Evolutionary conservation across 92 coral and sea anemone species (phyloP).

Genomic region (Pocillopora meandrina): DNA sequence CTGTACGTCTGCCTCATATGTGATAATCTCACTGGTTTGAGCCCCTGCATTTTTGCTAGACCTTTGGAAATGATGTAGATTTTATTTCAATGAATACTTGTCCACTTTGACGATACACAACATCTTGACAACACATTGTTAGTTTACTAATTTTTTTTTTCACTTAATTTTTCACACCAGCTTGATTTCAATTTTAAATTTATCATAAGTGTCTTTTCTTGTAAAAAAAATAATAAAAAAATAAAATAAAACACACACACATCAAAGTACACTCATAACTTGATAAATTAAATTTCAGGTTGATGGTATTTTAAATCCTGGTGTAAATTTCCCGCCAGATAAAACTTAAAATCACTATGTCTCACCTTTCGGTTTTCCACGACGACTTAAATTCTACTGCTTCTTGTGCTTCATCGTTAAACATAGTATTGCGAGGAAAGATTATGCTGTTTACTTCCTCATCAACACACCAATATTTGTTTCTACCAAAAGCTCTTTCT

Average conservation of each 20-base stretch:
- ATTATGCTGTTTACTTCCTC: not conserved
- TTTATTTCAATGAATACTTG: not conserved
- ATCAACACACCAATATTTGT: not conserved
- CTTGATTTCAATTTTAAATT: too few species aligned
- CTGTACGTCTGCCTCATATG: slow-evolving; percentile 93
- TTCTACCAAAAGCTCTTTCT: not conserved
- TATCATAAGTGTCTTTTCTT: too few species aligned
- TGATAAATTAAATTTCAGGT: too few species aligned
- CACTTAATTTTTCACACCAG: too few species aligned
- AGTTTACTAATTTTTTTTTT: too few species aligned
- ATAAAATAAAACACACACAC: too few species aligned
- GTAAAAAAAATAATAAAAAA: too few species aligned
- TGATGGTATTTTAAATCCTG: not conserved
- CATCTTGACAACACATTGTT: too few species aligned
- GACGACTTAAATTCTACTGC: slow-evolving; percentile 87
- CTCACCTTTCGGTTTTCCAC: slow-evolving; percentile 97
- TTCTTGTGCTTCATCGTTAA: slow-evolving; percentile 89
- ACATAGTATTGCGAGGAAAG: slow-evolving; percentile 57
- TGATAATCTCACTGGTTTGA: slow-evolving; percentile 97
- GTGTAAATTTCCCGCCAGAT: not conserved
- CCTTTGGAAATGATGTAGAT: slow-evolving; percentile 29
- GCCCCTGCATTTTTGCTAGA: slow-evolving; percentile 77
- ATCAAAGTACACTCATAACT: too few species aligned
- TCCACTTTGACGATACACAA: not conserved
- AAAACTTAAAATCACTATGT: not conserved